Percentiles rank a stretch among this genome's conserved stretches.
phyloP scores from a whole-genome alignment of 2,113 vertebrate genomes.

The Thunnus thynnus region DNA sequence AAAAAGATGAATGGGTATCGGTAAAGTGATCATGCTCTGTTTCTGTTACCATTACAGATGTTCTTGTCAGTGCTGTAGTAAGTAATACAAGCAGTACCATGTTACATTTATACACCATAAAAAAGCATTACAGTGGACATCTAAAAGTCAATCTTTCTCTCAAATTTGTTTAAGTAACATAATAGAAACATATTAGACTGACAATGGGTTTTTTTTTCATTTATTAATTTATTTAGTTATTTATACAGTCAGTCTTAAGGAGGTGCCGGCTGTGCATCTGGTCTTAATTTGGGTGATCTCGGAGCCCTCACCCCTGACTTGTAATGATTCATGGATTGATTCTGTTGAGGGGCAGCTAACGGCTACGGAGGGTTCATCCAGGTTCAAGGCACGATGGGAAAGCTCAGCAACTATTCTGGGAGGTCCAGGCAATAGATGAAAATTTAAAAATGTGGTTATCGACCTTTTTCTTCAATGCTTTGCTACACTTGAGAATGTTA shows the following conservation, averaged over 20 bases:
- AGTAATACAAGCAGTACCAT: not conserved
- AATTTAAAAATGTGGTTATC: conserved; percentile 16
- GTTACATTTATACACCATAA: not conserved
- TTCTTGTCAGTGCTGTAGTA: not conserved
- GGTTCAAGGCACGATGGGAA: conserved; percentile 75
- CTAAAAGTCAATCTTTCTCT: not conserved
- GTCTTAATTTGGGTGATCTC: conserved; percentile 75
- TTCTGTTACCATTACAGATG: not conserved
- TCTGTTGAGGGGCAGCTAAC: conserved; percentile 72
- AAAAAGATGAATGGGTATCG: not conserved
- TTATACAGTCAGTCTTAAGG: conserved; percentile 52
- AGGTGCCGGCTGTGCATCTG: conserved; percentile 74
- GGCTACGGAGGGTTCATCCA: conserved; percentile 77
- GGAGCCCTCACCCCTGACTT: conserved; percentile 73
- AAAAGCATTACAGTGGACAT: not conserved
- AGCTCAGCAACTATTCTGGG: conserved; percentile 59
- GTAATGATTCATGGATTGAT: conserved; percentile 78
- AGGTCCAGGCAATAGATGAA: conserved; percentile 41
- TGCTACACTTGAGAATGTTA: conserved; percentile 19
- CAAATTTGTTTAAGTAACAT: conserved; percentile 1
- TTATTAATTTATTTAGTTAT: conserved; percentile 40
- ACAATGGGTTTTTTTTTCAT: conserved; percentile 7
- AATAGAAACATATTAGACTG: conserved; percentile 12
- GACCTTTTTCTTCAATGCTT: not conserved
- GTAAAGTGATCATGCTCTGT: not conserved